Evolutionary conservation across 2,888 invertebrate genomes (phyloP).

Genomic region (Petrolisthes manimaculis): DNA sequence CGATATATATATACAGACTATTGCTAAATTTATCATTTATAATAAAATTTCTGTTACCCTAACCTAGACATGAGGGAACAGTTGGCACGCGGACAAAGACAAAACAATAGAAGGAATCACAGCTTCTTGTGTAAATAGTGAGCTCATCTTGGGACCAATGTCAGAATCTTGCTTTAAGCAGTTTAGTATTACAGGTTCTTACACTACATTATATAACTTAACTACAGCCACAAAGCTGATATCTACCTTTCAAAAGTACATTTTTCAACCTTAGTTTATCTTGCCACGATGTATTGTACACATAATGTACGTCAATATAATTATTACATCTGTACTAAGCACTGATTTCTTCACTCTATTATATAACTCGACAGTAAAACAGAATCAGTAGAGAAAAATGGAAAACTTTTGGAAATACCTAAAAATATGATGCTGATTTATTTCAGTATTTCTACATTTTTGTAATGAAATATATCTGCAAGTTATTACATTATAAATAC

Average conservation of each 20-base stretch:
- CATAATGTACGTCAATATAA: too few species aligned
- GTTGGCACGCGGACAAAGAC: neutral
- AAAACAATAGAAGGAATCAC: neutral
- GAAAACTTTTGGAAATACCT: too few species aligned
- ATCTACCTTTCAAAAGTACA: neutral
- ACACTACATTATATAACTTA: neutral
- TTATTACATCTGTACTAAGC: too few species aligned
- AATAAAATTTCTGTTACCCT: neutral
- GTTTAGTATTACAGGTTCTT: neutral
- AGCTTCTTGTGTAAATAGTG: neutral
- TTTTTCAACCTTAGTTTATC: too few species aligned
- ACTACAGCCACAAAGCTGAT: neutral
- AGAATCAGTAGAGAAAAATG: too few species aligned
- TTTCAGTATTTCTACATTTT: too few species aligned
- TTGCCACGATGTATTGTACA: too few species aligned
- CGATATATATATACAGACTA: neutral
- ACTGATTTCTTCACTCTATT: too few species aligned
- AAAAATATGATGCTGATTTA: too few species aligned
- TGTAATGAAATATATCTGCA: too few species aligned
- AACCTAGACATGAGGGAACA: neutral
- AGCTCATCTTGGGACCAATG: neutral
- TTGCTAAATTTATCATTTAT: neutral
- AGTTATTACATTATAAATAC: too few species aligned
- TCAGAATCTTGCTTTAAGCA: neutral
- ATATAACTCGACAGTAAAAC: too few species aligned